Evolutionary conservation across 2,113 vertebrate species (phyloP).

Genomic region (Tenrec ecaudatus): DNA sequence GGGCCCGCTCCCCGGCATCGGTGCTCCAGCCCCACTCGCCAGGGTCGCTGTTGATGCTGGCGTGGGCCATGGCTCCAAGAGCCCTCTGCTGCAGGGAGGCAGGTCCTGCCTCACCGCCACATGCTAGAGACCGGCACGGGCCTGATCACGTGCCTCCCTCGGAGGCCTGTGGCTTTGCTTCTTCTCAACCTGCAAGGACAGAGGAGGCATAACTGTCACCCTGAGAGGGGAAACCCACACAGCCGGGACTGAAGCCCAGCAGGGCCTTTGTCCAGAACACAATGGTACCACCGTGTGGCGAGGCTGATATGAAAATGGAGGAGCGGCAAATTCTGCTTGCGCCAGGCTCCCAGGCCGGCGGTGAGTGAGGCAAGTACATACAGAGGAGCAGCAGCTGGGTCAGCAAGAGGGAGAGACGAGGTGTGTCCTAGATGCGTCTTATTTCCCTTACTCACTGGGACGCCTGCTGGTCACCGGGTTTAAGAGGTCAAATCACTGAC

Average conservation of each 20-base stretch:
- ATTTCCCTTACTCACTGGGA: neutral
- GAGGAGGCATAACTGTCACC: neutral
- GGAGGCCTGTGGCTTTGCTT: neutral
- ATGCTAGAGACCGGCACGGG: neutral
- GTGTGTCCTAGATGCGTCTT: neutral
- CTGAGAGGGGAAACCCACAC: neutral
- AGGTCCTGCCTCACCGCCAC: neutral
- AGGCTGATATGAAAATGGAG: neutral
- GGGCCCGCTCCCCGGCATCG: slow-evolving; percentile 92
- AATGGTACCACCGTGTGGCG: rapidly evolving
- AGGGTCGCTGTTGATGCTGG: slow-evolving; percentile 90
- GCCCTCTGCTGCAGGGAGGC: neutral
- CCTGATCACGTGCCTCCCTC: neutral
- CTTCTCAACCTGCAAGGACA: slow-evolving; percentile 52
- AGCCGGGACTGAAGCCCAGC: neutral
- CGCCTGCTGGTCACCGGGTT: neutral
- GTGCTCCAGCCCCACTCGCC: slow-evolving; percentile 90
- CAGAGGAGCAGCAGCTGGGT: neutral
- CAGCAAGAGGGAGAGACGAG: neutral
- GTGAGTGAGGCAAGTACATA: neutral
- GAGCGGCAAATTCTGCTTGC: neutral
- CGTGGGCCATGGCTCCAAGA: slow-evolving; percentile 82
- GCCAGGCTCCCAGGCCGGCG: neutral
- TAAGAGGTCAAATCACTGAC: neutral
- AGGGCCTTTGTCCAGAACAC: neutral